Conservation (phyloP, 2,113 vertebrate genomes). For the Nesoenas mayeri region DNA sequence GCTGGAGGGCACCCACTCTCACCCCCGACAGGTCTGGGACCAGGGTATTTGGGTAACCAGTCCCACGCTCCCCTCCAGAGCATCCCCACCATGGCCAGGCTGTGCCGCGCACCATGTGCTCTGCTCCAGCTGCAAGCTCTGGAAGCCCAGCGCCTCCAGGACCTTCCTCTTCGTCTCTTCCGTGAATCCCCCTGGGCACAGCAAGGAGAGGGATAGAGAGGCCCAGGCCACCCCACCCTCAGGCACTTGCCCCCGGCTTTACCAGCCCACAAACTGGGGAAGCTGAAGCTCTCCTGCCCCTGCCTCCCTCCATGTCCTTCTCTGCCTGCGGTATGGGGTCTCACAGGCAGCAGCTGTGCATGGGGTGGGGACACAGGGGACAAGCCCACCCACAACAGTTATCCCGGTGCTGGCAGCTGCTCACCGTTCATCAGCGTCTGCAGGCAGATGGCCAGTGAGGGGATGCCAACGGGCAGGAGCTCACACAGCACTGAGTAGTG, state of each 20-base stretch:
- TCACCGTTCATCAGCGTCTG: constrained; percentile 75
- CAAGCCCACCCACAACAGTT: rapidly evolving
- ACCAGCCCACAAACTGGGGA: neutral
- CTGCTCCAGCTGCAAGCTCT: constrained; percentile 61
- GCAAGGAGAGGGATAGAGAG: neutral
- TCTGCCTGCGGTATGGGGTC: neutral
- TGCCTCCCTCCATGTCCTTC: neutral
- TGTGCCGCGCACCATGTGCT: constrained; percentile 62
- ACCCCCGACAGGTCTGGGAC: neutral
- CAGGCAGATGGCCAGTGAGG: constrained; percentile 75
- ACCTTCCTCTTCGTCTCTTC: constrained; percentile 60
- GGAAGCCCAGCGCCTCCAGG: constrained; percentile 71
- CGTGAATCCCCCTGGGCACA: constrained; percentile 67
- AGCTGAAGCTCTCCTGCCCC: neutral
- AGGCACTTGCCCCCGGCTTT: rapidly evolving
- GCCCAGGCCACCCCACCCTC: neutral
- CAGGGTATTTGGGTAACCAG: neutral
- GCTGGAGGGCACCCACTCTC: neutral
- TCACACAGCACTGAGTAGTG: constrained; percentile 80
- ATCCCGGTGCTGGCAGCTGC: neutral
- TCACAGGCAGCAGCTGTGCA: neutral
- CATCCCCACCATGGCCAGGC: neutral
- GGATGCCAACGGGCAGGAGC: constrained; percentile 77
- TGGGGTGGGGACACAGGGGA: neutral
- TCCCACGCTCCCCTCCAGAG: neutral